Base-by-base conservation (phyloP, 2,113 vertebrate genomes). In the Gnathonemus echidnorhynchus region DNA sequence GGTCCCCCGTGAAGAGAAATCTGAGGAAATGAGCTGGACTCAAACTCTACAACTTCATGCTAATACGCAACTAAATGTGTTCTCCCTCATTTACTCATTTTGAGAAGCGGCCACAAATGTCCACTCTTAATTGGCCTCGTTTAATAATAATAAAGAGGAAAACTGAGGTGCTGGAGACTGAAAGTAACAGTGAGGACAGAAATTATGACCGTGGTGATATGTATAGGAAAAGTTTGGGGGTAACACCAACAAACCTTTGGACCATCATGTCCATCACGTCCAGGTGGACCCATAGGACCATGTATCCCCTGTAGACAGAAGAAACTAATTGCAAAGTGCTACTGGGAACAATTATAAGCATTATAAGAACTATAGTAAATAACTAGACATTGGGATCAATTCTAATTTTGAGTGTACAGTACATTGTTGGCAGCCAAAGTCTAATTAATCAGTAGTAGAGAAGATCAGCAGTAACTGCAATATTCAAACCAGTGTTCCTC, bases 221-320 rank as follows among this genome's bases (percentile, higher is more conserved):
- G 46, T 49, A 6, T 3, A 45, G 88, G 66, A 95, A 94, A 94
- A 93, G 91, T 93, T 92, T 93, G 92, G 90, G 93, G 93, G 90
- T 89, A 66, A n/a, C 53, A 88, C 13, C 86, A 87, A 94, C 94
- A 92, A 90, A 96, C 95, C 95, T 96, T 95, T 91, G 93, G 93
- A 91, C 95, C 95, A 11, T 92, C 93, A 70, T 13, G 94, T 90
- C 95, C 95, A 8, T 92, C 91, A 87, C 90, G 92, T 90, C 95
- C 95, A 49, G 94, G 93, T 70, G 88, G 91, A 62, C 95, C 95
- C 39, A 0, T 88, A 46, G 93, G 93, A 15, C 94, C 95, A 80
- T 93, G 92, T 42, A 91, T 89, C 89, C 95, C 95, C 95, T 95
- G 91, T 24, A 88, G 1, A 35, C 89, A 39, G 90, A 77, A 42